Evolutionary conservation across 2,888 invertebrate species (phyloP), one percentile per base, ranked within the genome.

Genomic region (Drosophila eohydei): DNA sequence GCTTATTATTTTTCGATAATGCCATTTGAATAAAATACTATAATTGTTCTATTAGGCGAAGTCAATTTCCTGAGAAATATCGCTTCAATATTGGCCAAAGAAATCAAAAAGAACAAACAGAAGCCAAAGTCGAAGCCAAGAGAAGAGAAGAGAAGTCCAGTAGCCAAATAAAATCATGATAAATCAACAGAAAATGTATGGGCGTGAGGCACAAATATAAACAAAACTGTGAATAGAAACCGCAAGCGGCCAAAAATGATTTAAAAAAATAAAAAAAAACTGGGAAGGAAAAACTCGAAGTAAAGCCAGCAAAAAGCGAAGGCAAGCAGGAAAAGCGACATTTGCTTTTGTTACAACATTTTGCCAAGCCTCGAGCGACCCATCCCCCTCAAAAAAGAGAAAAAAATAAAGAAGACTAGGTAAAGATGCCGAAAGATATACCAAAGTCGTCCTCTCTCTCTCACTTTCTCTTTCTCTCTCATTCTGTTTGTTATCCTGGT

Each of bases 151-250:
- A 40, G 51, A 57, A 60, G 61, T 72, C 76, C 74, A 89, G 89
- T 79, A 43, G 89, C 84, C 88, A 84, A 89, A 87, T 87, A 83
- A 89, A 84, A 89, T 89, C 84, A 89, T 89, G 87, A 81, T 89
- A 87, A 84, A 89, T 81, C 79, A 89, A 84, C 84, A 83, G 64
- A 71, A 50, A 63, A 67, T 64, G 74, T 50, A 46, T 68, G 56
- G 12, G 44, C 48, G 52, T 61, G 69, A 58, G 50, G 54, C 34
- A 40, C 65, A 86, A 84, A 89, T 83, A 89, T 78, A 84, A 84
- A 89, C 78, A 83, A 85, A 74, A 65, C 48, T 59, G 48, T 57
- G 57, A 71, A 74, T 56, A 63, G 68, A 83, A 84, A 89, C 84
- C 87, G 74, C 87, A 89, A 83, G 55, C 71, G 59, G 30, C 57